These are phyloP conservation scores for Mastomys coucha DNA, from an alignment of 2,113 vertebrate genomes.

Conservation along the genomic window DNA sequence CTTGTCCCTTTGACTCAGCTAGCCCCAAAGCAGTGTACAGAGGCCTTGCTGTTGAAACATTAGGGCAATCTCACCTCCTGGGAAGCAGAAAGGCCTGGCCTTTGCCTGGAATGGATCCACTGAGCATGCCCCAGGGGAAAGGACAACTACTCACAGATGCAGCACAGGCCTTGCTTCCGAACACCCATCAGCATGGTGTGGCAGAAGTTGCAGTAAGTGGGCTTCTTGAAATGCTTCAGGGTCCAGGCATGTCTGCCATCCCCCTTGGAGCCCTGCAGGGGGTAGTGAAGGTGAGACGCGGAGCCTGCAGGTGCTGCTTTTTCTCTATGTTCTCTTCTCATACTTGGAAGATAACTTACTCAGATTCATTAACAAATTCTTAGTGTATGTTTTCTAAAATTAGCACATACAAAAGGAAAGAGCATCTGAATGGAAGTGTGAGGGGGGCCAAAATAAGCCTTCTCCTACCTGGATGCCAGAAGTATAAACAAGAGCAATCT, in stretches of 20 bases:
- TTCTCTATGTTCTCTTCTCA: neutral
- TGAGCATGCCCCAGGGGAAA: rapidly evolving
- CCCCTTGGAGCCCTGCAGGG: slow-evolving; percentile 91
- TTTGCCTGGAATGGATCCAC: neutral
- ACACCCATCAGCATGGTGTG: slow-evolving; percentile 95
- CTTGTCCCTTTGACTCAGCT: neutral
- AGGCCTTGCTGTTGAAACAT: neutral
- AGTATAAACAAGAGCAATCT: neutral
- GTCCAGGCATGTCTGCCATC: slow-evolving; percentile 96
- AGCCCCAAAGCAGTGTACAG: neutral
- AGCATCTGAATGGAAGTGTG: neutral
- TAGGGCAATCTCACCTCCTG: neutral
- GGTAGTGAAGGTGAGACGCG: neutral
- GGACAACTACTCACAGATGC: slow-evolving; percentile 90
- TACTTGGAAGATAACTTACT: neutral
- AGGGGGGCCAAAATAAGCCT: neutral
- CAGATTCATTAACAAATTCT: neutral
- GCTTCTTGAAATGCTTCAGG: slow-evolving; percentile 98
- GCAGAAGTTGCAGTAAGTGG: slow-evolving; percentile 98
- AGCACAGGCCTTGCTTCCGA: slow-evolving; percentile 97
- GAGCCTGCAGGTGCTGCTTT: neutral
- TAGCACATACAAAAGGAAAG: slow-evolving; percentile 20
- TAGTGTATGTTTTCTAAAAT: slow-evolving; percentile 35
- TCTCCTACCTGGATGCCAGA: neutral
- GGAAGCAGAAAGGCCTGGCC: neutral